Base-by-base conservation (phyloP, 2,888 invertebrate genomes). In the Cheilosia vulpina region DNA sequence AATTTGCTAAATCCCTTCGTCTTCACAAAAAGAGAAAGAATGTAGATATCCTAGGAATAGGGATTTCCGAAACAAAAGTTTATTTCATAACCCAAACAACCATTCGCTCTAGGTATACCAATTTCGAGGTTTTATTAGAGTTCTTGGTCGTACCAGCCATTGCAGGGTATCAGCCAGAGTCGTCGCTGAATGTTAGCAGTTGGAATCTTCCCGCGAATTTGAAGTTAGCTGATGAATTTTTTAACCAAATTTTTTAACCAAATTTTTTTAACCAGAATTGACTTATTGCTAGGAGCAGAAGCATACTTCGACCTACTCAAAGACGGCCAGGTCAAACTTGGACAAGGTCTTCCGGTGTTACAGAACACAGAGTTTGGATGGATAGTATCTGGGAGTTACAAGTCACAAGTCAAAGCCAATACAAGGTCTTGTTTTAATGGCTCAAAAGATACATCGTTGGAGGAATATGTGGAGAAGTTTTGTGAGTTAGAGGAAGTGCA, bases 11-110 rank as follows among this genome's bases (percentile, higher is more conserved):
- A n/a, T 41, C 13, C 7, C 68, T 76, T 2, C 38, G 19, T 38
- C 31, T 76, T 4, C 21, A 31, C 4, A 76, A 58, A 19, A 13
- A 24, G 4, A 43, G 55, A 11, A 31, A 65, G 38, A 19, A 17
- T 11, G 75, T 66, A 4, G 66, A 68, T 34, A 60, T 76, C 4
- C 15, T 68, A 11, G 68, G 62, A 7, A 52, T 55, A 24, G 60
- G 60, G 6, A n/a, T 27, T 27, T 19, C 65, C 6, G 38, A 58
- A 75, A 75, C 34, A 9, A 34, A 34, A 11, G 34, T 11, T 34
- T 34, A 34, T 34, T 34, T 34, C 58, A 2, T 38, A 31, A 68
- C 60, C 4, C 60, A 76, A 66, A 58, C 66, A n/a, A 66, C 19
- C 17, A 66, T 66, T 31, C 50, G 55, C 24, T 76, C 43, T 7